These are phyloP conservation scores for Taxidea taxus DNA, from an alignment of 2,113 vertebrate species.

Conservation along the genomic window DNA sequence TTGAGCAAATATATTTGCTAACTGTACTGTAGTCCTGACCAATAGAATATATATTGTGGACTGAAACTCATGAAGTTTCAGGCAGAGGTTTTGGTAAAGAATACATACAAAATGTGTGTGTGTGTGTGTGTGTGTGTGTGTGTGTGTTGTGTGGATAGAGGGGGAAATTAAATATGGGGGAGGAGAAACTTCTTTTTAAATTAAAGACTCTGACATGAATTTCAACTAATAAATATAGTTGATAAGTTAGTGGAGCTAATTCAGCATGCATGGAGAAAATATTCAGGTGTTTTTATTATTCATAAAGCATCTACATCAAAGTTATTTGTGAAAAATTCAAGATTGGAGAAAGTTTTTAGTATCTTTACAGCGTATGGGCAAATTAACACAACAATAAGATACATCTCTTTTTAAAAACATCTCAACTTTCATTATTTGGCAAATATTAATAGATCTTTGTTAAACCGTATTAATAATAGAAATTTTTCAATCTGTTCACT, in stretches of 20 bases:
- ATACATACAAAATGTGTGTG: not conserved
- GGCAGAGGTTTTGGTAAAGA: not conserved
- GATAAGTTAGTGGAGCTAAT: not conserved
- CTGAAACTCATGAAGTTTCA: not conserved
- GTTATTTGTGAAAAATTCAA: not conserved
- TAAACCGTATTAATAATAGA: slow-evolving; percentile 44
- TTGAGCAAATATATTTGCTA: not conserved
- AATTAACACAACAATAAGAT: not conserved
- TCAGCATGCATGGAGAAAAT: not conserved
- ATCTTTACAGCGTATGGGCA: not conserved
- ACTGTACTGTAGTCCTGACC: not conserved
- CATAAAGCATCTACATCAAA: not conserved
- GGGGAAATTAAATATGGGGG: not conserved
- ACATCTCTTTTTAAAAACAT: slow-evolving; percentile 21
- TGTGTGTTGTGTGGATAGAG: not conserved
- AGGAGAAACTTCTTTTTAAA: not conserved
- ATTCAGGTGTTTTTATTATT: not conserved
- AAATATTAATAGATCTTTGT: slow-evolving; percentile 52
- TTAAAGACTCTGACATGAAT: not conserved
- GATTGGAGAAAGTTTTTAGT: not conserved
- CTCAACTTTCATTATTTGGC: slow-evolving; percentile 49
- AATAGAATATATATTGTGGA: not conserved
- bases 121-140: not conserved
- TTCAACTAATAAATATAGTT: not conserved
- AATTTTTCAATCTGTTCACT: slow-evolving; percentile 48